These are phyloP conservation scores for Carposina sasakii DNA, from an alignment of 1,140 invertebrate genomes.

Conservation along the genomic window DNA sequence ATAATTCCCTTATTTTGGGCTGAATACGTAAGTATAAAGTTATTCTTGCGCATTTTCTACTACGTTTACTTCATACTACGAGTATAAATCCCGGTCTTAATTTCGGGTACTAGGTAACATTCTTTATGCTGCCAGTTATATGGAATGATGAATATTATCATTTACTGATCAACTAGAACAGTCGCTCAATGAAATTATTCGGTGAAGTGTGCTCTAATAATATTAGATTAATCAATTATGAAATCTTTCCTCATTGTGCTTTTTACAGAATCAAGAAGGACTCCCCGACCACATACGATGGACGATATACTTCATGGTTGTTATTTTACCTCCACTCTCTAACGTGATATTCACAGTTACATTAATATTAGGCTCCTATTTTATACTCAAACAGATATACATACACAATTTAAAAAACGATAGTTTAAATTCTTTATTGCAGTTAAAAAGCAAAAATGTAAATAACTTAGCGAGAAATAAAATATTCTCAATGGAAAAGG, in stretches of 20 bases:
- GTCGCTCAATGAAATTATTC: too few species aligned
- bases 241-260: too few species aligned
- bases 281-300: constrained; percentile 69
- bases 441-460: constrained; percentile 40
- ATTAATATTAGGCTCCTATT: constrained; percentile 38
- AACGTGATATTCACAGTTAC: constrained; percentile 35
- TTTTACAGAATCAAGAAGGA: constrained; percentile 74
- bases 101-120: too few species aligned
- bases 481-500: constrained; percentile 50
- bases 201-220: too few species aligned
- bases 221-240: too few species aligned
- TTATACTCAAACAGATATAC: constrained; percentile 44
- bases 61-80: too few species aligned
- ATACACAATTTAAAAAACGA: constrained; percentile 30
- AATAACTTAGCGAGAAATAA: constrained; percentile 41
- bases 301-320: constrained; percentile 67
- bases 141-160: too few species aligned
- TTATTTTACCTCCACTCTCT: constrained; percentile 62
- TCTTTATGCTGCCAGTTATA: too few species aligned
- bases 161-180: too few species aligned
- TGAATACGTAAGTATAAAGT: constrained; percentile 75
- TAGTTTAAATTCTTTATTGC: constrained; percentile 31
- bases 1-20: constrained; percentile 75
- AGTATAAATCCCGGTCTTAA: too few species aligned
- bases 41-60: too few species aligned